Evolutionary conservation across 2,113 vertebrate species (phyloP), one percentile per base, ranked within the genome.

Genomic region (Piprites chloris): DNA sequence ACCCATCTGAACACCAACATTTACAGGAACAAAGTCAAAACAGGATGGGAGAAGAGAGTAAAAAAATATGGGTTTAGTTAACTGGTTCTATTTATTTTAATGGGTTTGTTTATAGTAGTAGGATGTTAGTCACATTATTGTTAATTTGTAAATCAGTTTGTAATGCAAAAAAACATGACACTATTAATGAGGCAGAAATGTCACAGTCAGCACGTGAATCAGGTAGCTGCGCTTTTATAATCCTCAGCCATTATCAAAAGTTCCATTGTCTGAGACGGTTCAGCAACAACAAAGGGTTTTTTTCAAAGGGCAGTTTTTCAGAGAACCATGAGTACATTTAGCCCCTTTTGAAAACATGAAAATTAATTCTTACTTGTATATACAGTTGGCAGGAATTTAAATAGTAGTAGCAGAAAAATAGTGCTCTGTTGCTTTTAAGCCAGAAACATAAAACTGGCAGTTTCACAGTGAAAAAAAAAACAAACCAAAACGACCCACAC

Each of bases 131-230:
- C 76, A 88, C 35, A 4, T 83, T 62, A 79, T 2, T 81, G 24
- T 92, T 94, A 74, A 91, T 88, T 92, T 92, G 85, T 87, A 87
- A 59, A 78, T 88, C 68, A 71, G 37, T 81, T 74, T 46, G 53
- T 81, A 87, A 46, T 44, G 69, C 76, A 86, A 88, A 56, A 74
- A 86, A 92, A 74, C 47, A 47, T 4, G 50, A 80, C 58, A 53
- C 56, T 58, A 27, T 63, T 87, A 93, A 71, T 30, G 62, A 61
- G 24, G 30, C 80, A 87, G 86, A 86, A 90, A 77, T 41, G 55
- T 39, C 33, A 80, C 71, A 88, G 67, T 88, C 75, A 93, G 92
- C 88, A 84, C 39, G 21, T 74, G 61, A 88, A 84, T 81, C 89
- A 92, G 76, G 73, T 93, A 84, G 55, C 47, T 75, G 23, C 3